Percentiles rank a stretch among this genome's conserved stretches.
Evolutionary conservation across 2,113 vertebrate species (phyloP).

Genomic region (Amphiprion ocellaris): DNA sequence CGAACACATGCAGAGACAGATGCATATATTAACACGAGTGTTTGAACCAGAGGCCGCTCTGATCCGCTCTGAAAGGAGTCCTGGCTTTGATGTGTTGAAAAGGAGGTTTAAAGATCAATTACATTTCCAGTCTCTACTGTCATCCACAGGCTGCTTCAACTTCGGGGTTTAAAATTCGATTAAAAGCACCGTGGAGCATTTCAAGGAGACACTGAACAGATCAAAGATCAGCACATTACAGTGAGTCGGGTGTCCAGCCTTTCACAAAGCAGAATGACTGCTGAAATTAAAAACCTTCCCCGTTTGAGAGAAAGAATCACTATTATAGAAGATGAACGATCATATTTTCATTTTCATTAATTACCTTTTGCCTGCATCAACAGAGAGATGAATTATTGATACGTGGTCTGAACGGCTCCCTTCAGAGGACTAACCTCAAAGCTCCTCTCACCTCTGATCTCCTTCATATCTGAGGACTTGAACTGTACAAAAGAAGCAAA

Average conservation of each 20-base stretch:
- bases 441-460: no score
- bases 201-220: slow-evolving; percentile 13
- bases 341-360: no score
- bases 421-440: no score
- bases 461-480: no score
- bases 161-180: slow-evolving; percentile 21
- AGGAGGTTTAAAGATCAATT: slow-evolving; percentile 67
- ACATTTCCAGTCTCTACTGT: slow-evolving; percentile 46
- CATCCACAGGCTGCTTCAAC: slow-evolving; percentile 34
- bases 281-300: no score
- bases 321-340: no score
- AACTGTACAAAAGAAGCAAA: no score
- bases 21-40: slow-evolving; percentile 53
- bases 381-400: no score
- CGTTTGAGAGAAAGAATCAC: no score
- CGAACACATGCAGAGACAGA: slow-evolving; percentile 35
- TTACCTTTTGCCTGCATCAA: no score
- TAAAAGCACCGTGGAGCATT: not conserved
- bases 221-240: slow-evolving; percentile 13
- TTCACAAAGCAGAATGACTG: not conserved
- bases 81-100: slow-evolving; percentile 63
- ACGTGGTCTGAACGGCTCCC: no score
- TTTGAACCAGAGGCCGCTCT: slow-evolving; percentile 60
- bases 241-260: slow-evolving; percentile 11
- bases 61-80: slow-evolving; percentile 39